Evolutionary conservation across 1,140 invertebrate genomes (phyloP).

Genomic region (Metaphire vulgaris): DNA sequence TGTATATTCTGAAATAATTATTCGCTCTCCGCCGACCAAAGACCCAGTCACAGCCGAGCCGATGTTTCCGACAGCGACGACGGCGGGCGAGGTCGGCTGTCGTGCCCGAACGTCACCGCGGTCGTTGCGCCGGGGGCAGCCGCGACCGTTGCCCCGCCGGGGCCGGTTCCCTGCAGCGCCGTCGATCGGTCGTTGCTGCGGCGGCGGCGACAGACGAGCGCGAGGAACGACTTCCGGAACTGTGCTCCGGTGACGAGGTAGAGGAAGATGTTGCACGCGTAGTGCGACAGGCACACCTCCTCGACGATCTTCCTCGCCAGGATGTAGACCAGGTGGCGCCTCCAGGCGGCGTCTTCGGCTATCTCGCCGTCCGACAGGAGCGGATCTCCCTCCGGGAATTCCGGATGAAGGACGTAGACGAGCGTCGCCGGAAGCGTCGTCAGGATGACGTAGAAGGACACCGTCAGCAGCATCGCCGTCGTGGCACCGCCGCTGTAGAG

Average conservation of each 20-base stretch:
- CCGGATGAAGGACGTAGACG: constrained; percentile 42
- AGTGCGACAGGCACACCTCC: no score
- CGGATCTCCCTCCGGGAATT: constrained; percentile 36
- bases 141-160: no score
- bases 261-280: no score
- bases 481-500: constrained; percentile 38
- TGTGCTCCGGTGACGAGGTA: constrained; percentile 45
- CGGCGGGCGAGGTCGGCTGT: no score
- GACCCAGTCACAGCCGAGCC: no score
- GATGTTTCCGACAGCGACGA: no score
- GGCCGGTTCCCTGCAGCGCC: not conserved
- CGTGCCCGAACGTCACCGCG: no score
- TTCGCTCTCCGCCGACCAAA: no score
- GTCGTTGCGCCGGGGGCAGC: no score
- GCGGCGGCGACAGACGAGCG: not conserved
- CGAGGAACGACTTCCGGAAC: constrained; percentile 34
- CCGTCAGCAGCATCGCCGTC: constrained; percentile 45
- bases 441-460: constrained; percentile 49
- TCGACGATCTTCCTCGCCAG: constrained; percentile 40
- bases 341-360: constrained; percentile 36
- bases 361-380: constrained; percentile 30
- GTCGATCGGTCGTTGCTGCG: not conserved
- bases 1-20: no score
- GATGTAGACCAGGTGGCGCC: constrained; percentile 39
- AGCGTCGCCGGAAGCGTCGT: constrained; percentile 46